phyloP scores from a whole-genome alignment of 2,113 vertebrate genomes.

The human (Homo sapiens) region DNA sequence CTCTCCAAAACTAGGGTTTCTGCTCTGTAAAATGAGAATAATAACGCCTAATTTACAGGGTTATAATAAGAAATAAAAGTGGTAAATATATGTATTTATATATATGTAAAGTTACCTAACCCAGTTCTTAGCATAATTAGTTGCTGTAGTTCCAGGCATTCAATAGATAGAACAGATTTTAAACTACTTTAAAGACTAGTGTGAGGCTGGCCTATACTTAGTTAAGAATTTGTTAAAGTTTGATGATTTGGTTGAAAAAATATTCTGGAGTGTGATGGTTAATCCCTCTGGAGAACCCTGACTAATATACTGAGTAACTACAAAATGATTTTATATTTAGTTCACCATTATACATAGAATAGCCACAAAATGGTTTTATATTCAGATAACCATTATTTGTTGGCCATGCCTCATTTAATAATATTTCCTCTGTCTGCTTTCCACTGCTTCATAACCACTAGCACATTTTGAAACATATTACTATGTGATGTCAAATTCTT shows the following conservation, averaged over 20 bases:
- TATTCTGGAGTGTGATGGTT: neutral
- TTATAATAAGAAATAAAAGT: neutral
- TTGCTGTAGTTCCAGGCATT: neutral
- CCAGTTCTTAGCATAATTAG: neutral
- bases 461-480: conserved; percentile 42
- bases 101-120: neutral
- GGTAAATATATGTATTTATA: neutral
- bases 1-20: neutral
- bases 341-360: neutral
- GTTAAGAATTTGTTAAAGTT: conserved; percentile 37
- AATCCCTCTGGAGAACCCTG: too few species aligned
- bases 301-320: neutral
- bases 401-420: conserved; percentile 60
- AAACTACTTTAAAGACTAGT: conserved; percentile 4
- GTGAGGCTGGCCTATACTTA: neutral
- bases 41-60: neutral
- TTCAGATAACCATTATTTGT: conserved; percentile 48
- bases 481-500: conserved; percentile 44
- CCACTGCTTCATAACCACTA: neutral
- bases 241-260: conserved; percentile 53
- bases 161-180: neutral
- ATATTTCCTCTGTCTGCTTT: conserved; percentile 54
- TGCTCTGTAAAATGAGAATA: neutral
- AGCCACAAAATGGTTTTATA: conserved; percentile 51
- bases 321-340: conserved; percentile 47